Percentiles rank a stretch among this genome's conserved stretches.
phyloP scores from a whole-genome alignment of 2,888 invertebrate species.

The Seira sanloemensis region DNA sequence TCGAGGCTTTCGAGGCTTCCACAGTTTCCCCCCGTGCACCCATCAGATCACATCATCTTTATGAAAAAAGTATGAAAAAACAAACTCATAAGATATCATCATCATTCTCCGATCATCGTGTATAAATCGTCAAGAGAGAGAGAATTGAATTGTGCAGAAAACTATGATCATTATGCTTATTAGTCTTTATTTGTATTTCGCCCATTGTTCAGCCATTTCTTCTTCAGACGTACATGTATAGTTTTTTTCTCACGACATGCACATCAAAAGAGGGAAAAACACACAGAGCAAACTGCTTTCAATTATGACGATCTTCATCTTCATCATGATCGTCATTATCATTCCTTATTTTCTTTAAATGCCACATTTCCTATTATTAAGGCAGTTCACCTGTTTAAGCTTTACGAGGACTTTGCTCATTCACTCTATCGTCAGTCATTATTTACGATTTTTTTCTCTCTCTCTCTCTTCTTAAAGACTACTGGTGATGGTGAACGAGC shows the following conservation, averaged over 20 bases:
- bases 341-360: conserved; percentile 17
- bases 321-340: conserved; percentile 17
- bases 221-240: conserved; percentile 16
- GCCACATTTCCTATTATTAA: conserved; percentile 23
- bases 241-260: conserved; percentile 41
- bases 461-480: neutral
- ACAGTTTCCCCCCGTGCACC: too few species aligned
- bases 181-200: too few species aligned
- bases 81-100: neutral
- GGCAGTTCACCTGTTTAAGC: neutral
- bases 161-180: too few species aligned
- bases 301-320: neutral
- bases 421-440: neutral
- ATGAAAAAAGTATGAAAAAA: too few species aligned
- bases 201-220: neutral
- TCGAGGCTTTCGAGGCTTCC: too few species aligned
- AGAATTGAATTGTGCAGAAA: too few species aligned
- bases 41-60: too few species aligned
- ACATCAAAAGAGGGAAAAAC: neutral
- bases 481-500: neutral
- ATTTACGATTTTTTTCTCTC: neutral
- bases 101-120: too few species aligned
- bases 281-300: neutral
- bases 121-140: too few species aligned
- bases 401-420: neutral